phyloP scores from a whole-genome alignment of 1,140 invertebrate species.

The Sitodiplosis mosellana region DNA sequence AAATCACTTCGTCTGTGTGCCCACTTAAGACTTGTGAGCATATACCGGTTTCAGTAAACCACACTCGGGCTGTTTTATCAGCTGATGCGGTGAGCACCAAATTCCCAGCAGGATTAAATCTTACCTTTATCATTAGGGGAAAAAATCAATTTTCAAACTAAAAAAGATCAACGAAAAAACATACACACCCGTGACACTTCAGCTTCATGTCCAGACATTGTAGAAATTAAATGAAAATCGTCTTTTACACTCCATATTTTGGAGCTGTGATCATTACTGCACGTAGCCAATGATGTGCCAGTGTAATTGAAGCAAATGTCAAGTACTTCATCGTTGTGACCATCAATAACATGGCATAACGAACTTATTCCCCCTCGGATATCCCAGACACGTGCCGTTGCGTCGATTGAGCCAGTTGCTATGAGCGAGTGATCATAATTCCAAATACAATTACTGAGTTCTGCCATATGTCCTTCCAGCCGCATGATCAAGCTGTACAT shows the following conservation, averaged over 20 bases:
- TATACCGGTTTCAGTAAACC: conserved; percentile 46
- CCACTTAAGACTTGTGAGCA: conserved; percentile 49
- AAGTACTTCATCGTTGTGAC: conserved; percentile 56
- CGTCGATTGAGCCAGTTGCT: conserved; percentile 52
- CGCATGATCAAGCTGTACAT: conserved; percentile 35
- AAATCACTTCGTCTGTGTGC: conserved; percentile 61
- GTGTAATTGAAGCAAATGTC: conserved; percentile 55
- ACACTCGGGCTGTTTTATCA: conserved; percentile 53
- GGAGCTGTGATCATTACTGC: conserved; percentile 50
- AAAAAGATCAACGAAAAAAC: not conserved
- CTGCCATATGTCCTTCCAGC: conserved; percentile 46
- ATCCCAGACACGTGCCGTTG: conserved; percentile 61
- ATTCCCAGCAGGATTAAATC: conserved; percentile 56
- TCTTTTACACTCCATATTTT: conserved; percentile 42
- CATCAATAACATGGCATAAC: conserved; percentile 30
- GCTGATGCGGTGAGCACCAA: conserved; percentile 51
- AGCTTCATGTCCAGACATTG: conserved; percentile 48
- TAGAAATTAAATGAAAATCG: conserved; percentile 36
- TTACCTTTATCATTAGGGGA: conserved; percentile 30
- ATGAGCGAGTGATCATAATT: conserved; percentile 52
- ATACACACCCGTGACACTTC: conserved; percentile 50
- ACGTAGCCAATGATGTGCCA: conserved; percentile 46
- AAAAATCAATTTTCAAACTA: not conserved
- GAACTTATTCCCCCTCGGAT: conserved; percentile 35
- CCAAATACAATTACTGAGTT: conserved; percentile 56